Evolutionary conservation across 2,113 vertebrate species (phyloP).

Genomic region (Rhinopomastus cyanomelas): DNA sequence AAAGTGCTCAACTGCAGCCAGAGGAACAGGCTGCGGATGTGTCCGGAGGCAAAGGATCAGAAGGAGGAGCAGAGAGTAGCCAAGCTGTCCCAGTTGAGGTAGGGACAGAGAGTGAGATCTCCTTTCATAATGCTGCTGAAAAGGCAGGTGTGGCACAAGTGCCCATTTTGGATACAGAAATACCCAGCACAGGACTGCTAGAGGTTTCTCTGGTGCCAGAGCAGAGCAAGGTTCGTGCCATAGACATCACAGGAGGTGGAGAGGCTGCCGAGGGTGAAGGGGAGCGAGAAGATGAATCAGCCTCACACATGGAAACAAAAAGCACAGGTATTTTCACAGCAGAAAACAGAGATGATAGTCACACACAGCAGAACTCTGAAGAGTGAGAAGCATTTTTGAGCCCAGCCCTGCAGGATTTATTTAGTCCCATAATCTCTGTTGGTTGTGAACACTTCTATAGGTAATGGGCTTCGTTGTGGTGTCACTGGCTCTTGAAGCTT

Average conservation of each 20-base stretch:
- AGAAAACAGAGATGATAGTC: background rate
- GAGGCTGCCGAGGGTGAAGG: background rate
- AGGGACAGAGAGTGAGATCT: background rate
- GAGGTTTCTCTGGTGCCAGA: background rate
- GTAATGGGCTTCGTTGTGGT: background rate
- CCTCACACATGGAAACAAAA: rapidly evolving
- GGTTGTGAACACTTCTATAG: background rate
- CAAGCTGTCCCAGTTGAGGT: background rate
- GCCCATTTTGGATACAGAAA: background rate
- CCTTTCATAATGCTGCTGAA: background rate
- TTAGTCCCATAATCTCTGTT: background rate
- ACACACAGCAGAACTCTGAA: slow-evolving; percentile 1
- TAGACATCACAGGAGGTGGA: background rate
- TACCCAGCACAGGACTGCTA: background rate
- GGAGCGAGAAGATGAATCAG: background rate
- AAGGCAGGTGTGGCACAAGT: background rate
- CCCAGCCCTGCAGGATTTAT: background rate
- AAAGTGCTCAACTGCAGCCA: background rate
- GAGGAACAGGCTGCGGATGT: background rate
- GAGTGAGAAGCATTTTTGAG: slow-evolving; percentile 10
- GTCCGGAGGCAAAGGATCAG: background rate
- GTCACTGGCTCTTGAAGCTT: background rate
- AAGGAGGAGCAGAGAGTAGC: background rate
- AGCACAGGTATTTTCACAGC: background rate
- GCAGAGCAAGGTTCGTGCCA: background rate